These are phyloP conservation scores for Tyrannus savana DNA, from an alignment of 2,113 vertebrate species.

Conservation along the genomic window DNA sequence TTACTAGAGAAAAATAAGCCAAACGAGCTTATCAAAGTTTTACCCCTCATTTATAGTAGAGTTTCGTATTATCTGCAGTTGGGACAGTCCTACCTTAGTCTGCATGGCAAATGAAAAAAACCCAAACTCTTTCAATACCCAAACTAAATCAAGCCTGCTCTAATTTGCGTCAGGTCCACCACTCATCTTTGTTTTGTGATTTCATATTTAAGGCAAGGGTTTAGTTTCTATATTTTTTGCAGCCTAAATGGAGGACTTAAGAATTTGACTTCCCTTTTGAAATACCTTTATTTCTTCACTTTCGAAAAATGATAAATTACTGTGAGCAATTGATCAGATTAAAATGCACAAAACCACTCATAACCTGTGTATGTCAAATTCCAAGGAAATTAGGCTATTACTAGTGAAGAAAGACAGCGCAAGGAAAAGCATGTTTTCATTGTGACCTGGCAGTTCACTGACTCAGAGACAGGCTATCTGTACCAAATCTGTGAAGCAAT, in stretches of 20 bases:
- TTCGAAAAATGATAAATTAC: neutral
- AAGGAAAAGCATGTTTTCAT: conserved; percentile 35
- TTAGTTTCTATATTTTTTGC: neutral
- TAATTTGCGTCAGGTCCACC: neutral
- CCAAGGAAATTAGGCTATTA: conserved; percentile 43
- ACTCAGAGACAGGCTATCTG: conserved; percentile 41
- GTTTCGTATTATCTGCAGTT: neutral
- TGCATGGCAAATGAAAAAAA: neutral
- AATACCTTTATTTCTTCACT: conserved; percentile 14
- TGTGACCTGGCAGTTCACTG: conserved; percentile 41
- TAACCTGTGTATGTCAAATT: conserved; percentile 37
- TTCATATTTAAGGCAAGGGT: neutral
- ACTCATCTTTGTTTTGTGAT: neutral
- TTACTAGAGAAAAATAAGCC: neutral
- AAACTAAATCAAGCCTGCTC: neutral
- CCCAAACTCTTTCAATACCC: neutral
- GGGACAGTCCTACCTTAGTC: neutral
- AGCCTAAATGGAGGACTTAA: neutral
- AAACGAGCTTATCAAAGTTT: neutral
- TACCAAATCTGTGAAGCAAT: conserved; percentile 53
- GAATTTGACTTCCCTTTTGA: neutral
- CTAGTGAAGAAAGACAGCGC: conserved; percentile 42
- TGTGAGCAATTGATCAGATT: conserved; percentile 21
- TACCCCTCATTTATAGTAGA: neutral
- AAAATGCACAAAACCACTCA: conserved; percentile 40